phyloP scores from a whole-genome alignment of 2,888 invertebrate species.

The Hirtodrosophila trivittata region DNA sequence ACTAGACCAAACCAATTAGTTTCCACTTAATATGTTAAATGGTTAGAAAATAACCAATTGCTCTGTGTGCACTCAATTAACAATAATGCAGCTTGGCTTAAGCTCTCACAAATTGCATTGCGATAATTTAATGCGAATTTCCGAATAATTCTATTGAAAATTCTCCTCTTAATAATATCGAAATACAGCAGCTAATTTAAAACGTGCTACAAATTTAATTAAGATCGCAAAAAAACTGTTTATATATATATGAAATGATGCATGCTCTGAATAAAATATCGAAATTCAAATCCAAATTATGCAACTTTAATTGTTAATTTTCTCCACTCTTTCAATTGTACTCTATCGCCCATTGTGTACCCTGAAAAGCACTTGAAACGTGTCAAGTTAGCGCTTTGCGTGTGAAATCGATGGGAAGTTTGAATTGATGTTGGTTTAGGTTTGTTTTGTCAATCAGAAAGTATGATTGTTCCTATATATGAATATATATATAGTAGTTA shows the following conservation, averaged over 20 bases:
- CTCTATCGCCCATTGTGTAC: too few species aligned
- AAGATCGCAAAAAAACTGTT: conserved; percentile 20
- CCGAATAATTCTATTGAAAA: too few species aligned
- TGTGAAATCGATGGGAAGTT: too few species aligned
- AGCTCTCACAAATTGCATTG: conserved; percentile 28
- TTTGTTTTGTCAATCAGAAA: too few species aligned
- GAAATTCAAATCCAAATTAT: conserved; percentile 39
- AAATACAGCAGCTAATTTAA: conserved; percentile 26
- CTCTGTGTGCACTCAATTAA: conserved; percentile 46
- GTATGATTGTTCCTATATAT: too few species aligned
- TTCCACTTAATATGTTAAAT: conserved; percentile 3
- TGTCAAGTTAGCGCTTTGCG: too few species aligned
- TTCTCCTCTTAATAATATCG: too few species aligned
- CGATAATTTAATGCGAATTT: conserved; percentile 38
- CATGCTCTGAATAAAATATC: conserved; percentile 21
- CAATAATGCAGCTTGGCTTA: conserved; percentile 13
- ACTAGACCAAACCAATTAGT: conserved; percentile 27
- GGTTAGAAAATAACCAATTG: conserved; percentile 21
- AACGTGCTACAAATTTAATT: conserved; percentile 53
- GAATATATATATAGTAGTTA: too few species aligned
- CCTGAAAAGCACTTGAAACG: too few species aligned
- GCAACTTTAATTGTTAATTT: conserved; percentile 52
- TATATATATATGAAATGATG: background rate
- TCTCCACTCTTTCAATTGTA: conserved; percentile 26
- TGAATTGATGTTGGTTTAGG: too few species aligned